Evolutionary conservation across 1,140 invertebrate species (phyloP).

Genomic region (Asbolus verrucosus): DNA sequence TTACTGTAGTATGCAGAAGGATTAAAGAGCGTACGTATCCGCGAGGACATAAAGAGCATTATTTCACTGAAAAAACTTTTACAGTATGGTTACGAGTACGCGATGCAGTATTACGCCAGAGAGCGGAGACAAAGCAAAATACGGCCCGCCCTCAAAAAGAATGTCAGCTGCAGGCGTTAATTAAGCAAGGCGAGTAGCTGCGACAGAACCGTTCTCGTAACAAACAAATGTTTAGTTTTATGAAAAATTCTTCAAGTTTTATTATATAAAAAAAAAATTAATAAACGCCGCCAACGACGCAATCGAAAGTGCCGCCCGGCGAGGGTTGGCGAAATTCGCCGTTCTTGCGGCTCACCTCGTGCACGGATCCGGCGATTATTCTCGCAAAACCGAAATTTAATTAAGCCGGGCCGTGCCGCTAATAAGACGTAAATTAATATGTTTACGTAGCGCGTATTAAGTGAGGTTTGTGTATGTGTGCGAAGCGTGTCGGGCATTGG

Average conservation of each 20-base stretch:
- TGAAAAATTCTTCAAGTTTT: background rate
- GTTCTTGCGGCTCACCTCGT: conserved; percentile 1
- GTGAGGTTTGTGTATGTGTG: conserved; percentile 34
- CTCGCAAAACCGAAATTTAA: conserved; percentile 42
- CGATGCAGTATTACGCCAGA: conserved; percentile 35
- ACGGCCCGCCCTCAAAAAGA: conserved; percentile 2
- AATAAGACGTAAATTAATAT: conserved; percentile 35
- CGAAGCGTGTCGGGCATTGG: conserved; percentile 37
- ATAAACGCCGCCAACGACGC: no score
- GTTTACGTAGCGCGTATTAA: conserved; percentile 32
- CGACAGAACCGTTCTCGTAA: background rate
- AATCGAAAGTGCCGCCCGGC: background rate
- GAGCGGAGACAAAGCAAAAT: conserved; percentile 20
- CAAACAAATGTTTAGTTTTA: background rate
- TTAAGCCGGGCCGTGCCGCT: conserved; percentile 36
- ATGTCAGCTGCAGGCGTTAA: conserved; percentile 36
- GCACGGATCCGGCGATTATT: conserved; percentile 24
- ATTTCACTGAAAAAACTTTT: conserved; percentile 13
- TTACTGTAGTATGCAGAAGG: no score
- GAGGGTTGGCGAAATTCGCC: background rate
- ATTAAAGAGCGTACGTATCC: conserved; percentile 17
- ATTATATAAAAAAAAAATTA: no score
- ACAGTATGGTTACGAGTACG: conserved; percentile 19
- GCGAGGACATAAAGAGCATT: conserved; percentile 13
- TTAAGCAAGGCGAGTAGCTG: conserved; percentile 23